phyloP scores from a whole-genome alignment of 2,888 invertebrate species.

The Ochropleura leucogaster region DNA sequence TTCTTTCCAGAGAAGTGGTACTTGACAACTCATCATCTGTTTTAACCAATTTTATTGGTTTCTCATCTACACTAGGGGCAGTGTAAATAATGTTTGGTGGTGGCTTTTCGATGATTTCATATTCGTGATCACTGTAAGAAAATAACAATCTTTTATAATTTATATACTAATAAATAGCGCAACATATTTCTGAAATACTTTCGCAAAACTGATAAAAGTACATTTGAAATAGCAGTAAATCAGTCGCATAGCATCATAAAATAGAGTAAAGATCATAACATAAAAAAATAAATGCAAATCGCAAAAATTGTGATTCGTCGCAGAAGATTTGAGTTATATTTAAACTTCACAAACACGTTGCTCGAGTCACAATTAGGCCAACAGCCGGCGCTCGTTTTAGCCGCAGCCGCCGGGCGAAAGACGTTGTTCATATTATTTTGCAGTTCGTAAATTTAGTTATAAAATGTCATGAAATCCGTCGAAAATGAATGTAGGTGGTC shows the following conservation, averaged over 20 bases:
- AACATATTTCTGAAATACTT: constrained; percentile 45
- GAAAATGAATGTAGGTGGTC: constrained; percentile 71
- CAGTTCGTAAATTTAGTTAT: constrained; percentile 78
- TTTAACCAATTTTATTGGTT: constrained; percentile 76
- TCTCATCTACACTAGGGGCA: constrained; percentile 81
- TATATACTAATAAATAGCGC: background rate
- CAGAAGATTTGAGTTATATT: constrained; percentile 84
- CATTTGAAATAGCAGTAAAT: constrained; percentile 47
- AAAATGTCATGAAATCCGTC: constrained; percentile 77
- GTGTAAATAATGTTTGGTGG: constrained; percentile 85
- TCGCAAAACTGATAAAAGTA: constrained; percentile 64
- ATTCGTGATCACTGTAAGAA: constrained; percentile 97
- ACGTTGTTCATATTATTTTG: constrained; percentile 79
- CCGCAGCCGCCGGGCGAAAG: constrained; percentile 86
- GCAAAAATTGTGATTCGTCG: constrained; percentile 78
- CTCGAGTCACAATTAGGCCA: constrained; percentile 89
- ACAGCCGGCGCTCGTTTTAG: constrained; percentile 89
- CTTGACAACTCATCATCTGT: constrained; percentile 89
- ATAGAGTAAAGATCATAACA: constrained; percentile 55
- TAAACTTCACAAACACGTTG: constrained; percentile 83
- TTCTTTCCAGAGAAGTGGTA: constrained; percentile 87
- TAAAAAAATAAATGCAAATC: constrained; percentile 71
- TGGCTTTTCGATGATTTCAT: constrained; percentile 96
- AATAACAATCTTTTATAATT: constrained; percentile 68
- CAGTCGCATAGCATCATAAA: constrained; percentile 70